Evolutionary conservation across 2,113 vertebrate species (phyloP).

Genomic region (Rissa tridactyla): DNA sequence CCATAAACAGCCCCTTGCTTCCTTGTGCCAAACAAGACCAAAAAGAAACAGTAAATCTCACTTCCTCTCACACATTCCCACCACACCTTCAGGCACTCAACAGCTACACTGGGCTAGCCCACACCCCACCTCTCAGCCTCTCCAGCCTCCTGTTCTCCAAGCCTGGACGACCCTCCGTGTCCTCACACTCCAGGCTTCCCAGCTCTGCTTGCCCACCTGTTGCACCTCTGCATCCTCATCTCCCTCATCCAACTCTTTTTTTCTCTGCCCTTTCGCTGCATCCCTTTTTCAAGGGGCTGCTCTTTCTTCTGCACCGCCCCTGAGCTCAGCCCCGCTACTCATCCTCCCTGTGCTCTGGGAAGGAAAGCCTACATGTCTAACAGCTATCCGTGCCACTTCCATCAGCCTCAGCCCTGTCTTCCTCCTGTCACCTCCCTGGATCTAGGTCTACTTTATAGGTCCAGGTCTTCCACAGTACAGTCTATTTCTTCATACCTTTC

Average conservation of each 20-base stretch:
- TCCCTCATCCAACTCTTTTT: neutral
- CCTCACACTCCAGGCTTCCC: neutral
- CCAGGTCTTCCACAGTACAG: neutral
- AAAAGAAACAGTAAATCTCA: neutral
- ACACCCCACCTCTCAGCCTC: neutral
- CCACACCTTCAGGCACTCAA: neutral
- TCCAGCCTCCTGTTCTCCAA: neutral
- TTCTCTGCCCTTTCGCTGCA: neutral
- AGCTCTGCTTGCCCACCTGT: neutral
- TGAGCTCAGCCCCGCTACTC: neutral
- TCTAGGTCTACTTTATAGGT: neutral
- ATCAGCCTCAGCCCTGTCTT: neutral
- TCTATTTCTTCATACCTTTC: neutral
- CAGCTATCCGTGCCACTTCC: neutral
- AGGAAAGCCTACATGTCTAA: neutral
- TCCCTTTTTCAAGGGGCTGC: neutral
- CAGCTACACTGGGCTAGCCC: neutral
- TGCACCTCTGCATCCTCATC: neutral
- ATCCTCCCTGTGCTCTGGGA: neutral
- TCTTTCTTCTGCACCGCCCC: neutral
- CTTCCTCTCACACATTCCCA: neutral
- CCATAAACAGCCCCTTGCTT: neutral
- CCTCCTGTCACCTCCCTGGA: neutral
- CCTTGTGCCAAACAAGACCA: neutral
- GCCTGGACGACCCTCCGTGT: fast-evolving